phyloP scores from a whole-genome alignment of 1,140 invertebrate species.

The Sminthurinus signatus region DNA sequence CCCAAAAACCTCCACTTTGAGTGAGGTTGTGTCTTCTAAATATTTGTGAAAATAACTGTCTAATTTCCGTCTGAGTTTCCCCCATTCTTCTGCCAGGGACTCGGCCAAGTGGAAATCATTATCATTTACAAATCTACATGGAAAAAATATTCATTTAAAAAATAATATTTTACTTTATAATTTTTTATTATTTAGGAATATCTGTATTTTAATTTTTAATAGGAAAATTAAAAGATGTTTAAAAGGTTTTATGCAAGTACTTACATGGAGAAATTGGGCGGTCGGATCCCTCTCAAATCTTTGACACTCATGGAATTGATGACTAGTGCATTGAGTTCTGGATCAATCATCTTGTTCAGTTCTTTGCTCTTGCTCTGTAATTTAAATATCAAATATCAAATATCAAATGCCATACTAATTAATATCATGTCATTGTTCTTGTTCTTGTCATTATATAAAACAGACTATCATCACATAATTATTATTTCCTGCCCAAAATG shows the following conservation, averaged over 20 bases:
- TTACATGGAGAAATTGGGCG: background rate
- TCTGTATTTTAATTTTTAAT: no score
- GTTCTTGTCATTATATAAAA: no score
- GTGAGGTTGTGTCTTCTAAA: background rate
- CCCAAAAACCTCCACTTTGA: conserved; percentile 6
- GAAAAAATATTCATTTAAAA: no score
- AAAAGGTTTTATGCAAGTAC: background rate
- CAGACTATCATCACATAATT: no score
- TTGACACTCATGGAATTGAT: background rate
- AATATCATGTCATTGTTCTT: no score
- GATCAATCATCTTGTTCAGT: background rate
- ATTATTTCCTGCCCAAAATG: no score
- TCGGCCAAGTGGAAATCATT: conserved; percentile 21
- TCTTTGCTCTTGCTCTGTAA: conserved; percentile 2
- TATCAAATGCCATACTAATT: background rate
- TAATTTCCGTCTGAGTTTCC: background rate
- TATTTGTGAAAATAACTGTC: background rate
- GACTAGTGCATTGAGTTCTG: background rate
- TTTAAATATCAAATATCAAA: background rate
- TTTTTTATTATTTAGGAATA: no score
- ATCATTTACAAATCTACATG: conserved; percentile 24
- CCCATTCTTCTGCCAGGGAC: conserved; percentile 18
- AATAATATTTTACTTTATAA: no score
- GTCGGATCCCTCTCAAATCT: background rate
- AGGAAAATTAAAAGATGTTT: background rate